Evolutionary conservation across 2,113 vertebrate genomes (phyloP), one percentile per base, ranked within the genome.

Genomic region (Aleadryas rufinucha): DNA sequence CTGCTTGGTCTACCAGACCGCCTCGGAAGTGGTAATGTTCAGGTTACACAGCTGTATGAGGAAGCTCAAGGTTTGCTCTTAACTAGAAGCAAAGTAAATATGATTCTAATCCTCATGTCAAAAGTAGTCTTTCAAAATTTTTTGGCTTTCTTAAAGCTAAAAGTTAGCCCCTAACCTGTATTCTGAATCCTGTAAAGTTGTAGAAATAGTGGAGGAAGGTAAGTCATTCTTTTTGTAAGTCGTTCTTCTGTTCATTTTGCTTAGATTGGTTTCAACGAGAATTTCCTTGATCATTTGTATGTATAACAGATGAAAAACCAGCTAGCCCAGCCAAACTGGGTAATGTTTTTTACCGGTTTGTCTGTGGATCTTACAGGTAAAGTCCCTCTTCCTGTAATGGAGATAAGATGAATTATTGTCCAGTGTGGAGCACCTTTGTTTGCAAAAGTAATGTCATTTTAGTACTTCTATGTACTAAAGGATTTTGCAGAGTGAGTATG

Each of bases 351-450:
- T 49, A 49, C 41, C 10, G 23, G 3, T 69, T 74, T 31, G 26
- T 7, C 15, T 47, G 3, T 83, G 18, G 30, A 42, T 45, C 14
- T 79, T 72, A 17, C 59, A 53, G 24, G 5, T 44, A 10, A 49
- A 1, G 0, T 68, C 26, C 15, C 20, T 76, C 7, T 69, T 8
- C 6, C 1, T 44, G 4, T 60, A 8, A 2, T 80, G 12, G 45
- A 65, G 44, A 64, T 75, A 4, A 61, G 13, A 3, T 56, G 27
- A 84, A 18, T 69, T 47, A 45, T 4, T 70, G 30, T 57, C 15
- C 28, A 24, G 17, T 30, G 9, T 11, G 13, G 15, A 52, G 16
- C 24, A 52, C 9, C 7, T 69, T 47, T 68, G 22, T 68, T 76
- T 86, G 24, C 1, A 7, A 83, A 87, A 56, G 22, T 26, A n/a